Conservation (phyloP, 2,797 vertebrate species). For the Ctenochaetus hawaiiensis region DNA sequence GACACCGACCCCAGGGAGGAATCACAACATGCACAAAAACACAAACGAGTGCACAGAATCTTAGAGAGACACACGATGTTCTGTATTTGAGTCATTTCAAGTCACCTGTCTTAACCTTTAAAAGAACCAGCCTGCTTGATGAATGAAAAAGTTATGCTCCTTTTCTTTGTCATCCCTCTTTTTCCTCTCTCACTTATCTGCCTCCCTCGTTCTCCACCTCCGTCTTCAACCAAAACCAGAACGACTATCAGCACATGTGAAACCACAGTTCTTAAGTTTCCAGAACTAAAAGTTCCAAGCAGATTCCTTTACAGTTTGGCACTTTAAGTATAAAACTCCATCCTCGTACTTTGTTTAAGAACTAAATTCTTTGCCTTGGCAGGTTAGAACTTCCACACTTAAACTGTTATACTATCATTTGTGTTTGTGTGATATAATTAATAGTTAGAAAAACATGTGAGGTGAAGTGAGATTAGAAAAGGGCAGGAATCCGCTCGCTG, state of each 20-base stretch:
- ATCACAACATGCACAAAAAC: too few relatives aligned
- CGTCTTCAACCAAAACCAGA: not conserved
- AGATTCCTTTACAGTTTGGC: conserved; percentile 23
- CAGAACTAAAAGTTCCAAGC: conserved; percentile 36
- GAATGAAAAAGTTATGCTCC: too few relatives aligned
- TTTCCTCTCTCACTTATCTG: too few relatives aligned
- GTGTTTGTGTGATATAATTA: conserved; percentile 24
- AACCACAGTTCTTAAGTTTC: conserved; percentile 53
- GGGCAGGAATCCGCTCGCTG: conserved; percentile 24
- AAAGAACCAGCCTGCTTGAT: too few relatives aligned
- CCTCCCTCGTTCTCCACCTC: too few relatives aligned
- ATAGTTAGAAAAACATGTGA: conserved; percentile 23
- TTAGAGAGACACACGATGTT: too few relatives aligned
- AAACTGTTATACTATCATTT: conserved; percentile 36
- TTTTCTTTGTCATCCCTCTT: too few relatives aligned
- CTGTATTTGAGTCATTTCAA: too few relatives aligned
- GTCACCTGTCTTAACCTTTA: too few relatives aligned
- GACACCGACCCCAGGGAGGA: too few relatives aligned
- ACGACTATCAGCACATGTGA: conserved; percentile 25
- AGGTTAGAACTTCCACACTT: conserved; percentile 21
- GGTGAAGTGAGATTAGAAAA: conserved; percentile 15
- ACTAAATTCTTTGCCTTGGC: conserved; percentile 41
- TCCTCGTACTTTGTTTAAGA: conserved; percentile 22
- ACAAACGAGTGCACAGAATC: too few relatives aligned
- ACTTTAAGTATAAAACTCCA: conserved; percentile 47